phyloP scores from a whole-genome alignment of 2,113 vertebrate genomes.

The Alectura lathami region DNA sequence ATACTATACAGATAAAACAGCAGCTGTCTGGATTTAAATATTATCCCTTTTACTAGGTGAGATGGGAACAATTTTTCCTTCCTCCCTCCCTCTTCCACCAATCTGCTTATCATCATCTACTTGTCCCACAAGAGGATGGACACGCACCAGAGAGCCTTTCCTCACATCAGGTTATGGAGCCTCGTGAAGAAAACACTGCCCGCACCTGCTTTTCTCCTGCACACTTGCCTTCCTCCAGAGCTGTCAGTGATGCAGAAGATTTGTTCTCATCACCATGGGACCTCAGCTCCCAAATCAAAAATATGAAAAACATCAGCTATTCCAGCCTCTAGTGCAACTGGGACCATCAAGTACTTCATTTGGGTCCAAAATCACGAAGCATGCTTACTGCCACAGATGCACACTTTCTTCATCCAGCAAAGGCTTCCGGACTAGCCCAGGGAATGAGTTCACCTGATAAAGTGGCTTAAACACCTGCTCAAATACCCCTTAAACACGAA shows the following conservation, averaged over 20 bases:
- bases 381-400: background rate
- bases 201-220: background rate
- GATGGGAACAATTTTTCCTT: background rate
- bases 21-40: background rate
- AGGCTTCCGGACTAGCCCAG: background rate
- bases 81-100: background rate
- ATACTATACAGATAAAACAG: fast-evolving
- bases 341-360: background rate
- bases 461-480: background rate
- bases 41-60: background rate
- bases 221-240: background rate
- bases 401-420: background rate
- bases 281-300: background rate
- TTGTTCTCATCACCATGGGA: background rate
- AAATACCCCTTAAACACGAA: background rate
- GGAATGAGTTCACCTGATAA: background rate
- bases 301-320: background rate
- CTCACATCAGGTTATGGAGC: fast-evolving
- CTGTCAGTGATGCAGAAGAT: background rate
- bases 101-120: background rate
- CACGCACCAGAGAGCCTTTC: background rate
- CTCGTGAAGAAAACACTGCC: background rate
- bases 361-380: background rate
- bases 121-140: background rate
- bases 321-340: background rate